Evolutionary conservation across 2,888 invertebrate species (phyloP).

Genomic region (Idaea aversata): DNA sequence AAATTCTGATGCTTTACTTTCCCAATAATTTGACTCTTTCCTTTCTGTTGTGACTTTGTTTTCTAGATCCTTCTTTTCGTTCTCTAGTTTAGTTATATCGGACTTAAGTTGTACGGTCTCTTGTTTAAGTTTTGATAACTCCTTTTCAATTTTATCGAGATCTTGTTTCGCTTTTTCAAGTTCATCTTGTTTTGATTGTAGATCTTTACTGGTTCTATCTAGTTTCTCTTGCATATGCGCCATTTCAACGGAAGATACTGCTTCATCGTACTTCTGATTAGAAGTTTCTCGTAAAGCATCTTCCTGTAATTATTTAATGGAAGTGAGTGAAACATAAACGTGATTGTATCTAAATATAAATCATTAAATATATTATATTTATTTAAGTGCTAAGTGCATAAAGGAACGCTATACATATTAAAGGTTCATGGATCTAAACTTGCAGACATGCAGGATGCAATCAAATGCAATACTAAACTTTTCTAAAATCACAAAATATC

Average conservation of each 20-base stretch:
- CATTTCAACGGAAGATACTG: constrained; percentile 73
- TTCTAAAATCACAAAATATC: not conserved
- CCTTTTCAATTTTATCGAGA: constrained; percentile 68
- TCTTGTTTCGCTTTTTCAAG: constrained; percentile 53
- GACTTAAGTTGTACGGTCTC: constrained; percentile 69
- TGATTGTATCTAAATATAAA: not conserved
- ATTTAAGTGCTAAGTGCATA: not conserved
- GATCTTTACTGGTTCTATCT: constrained; percentile 52
- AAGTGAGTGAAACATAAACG: not conserved
- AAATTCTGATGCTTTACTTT: constrained; percentile 82
- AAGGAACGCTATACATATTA: constrained; percentile 3
- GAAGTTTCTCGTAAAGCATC: constrained; percentile 68
- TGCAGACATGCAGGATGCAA: not conserved
- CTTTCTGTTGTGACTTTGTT: constrained; percentile 80
- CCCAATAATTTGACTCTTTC: constrained; percentile 83
- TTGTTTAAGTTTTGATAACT: constrained; percentile 58
- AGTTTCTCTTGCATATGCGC: constrained; percentile 73
- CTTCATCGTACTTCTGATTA: constrained; percentile 70
- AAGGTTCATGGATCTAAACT: not conserved
- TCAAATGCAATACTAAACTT: not conserved
- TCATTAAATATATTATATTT: not conserved
- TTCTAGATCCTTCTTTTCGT: constrained; percentile 83
- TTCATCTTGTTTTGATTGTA: constrained; percentile 63
- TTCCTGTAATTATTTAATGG: constrained; percentile 48
- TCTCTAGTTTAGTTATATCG: constrained; percentile 64